Base-by-base conservation (phyloP, 2,888 invertebrate species). In the Trissonchulus latispiculum region DNA sequence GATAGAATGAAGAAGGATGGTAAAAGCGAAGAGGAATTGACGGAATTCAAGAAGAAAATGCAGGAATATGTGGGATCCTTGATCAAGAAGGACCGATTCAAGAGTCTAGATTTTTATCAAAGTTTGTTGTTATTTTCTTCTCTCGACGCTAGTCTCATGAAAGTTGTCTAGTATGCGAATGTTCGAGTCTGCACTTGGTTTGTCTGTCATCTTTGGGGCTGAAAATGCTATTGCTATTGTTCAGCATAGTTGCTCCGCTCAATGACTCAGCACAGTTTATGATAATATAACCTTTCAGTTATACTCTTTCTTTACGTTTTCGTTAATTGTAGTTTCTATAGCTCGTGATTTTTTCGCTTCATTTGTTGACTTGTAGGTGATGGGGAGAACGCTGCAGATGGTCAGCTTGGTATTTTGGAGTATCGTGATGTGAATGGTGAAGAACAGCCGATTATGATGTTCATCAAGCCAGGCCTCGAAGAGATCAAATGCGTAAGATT, bases 1-100 rank as follows among this genome's bases (percentile, higher is more conserved):
- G 83, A 81, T 18, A 79, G 80, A 75, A 81, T 84, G 79, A 79
- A 77, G 80, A 78, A 80, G 73, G 77, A 81, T 73, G 82, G 80
- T 36, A 79, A 77, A 73, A 75, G 76, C 36, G 81, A 81, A 29
- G 81, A 76, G 32, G 78, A 84, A 35, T 77, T 84, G 61, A 79
- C 77, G 36, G 77, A 78, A 15, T 83, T 82, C 76, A 78, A 80
- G 59, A 73, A 29, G 37, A 76, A 75, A 37, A 74, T 75, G 69
- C 73, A 74, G 36, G 71, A 67, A 32, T 76, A 64, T 37, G 74
- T 74, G 1, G 71, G 1, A 29, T 33, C 18, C 0, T 62, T 76
- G n/a, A 1, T 76, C 31, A 48, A 66, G 35, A 76, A 74, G 36
- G 76, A 76, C 1, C 72, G 76, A 1, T 82, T 82, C 77, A 81